A percentile compares a stretch with the other conserved stretches of the same genome.
Evolutionary conservation across 92 coral and sea anemone genomes (phyloP).

Genomic region (Paragorgia papillata): DNA sequence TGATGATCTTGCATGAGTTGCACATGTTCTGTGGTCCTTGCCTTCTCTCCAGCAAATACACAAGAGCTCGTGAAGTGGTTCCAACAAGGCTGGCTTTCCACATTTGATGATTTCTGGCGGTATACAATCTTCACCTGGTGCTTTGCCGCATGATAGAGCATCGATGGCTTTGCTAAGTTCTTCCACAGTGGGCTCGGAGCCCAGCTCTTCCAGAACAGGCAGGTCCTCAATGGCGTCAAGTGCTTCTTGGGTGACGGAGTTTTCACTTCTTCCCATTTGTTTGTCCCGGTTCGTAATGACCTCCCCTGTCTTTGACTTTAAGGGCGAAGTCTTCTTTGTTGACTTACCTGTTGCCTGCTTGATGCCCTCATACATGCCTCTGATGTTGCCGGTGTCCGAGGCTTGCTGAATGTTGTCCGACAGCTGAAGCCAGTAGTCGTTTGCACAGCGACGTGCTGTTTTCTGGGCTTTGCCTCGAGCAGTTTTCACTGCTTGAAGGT

Average conservation of each 20-base stretch:
- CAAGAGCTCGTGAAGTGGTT: conserved; percentile 16
- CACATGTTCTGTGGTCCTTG: conserved; percentile 10
- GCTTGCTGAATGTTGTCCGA: conserved; percentile 23
- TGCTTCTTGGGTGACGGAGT: not conserved
- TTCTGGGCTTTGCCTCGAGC: conserved; percentile 23
- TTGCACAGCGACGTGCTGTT: conserved; percentile 34
- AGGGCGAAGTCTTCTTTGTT: conserved; percentile 18
- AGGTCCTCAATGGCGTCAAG: conserved; percentile 18
- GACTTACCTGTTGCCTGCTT: conserved; percentile 28
- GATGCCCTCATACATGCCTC: conserved; percentile 45
- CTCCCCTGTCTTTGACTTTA: conserved; percentile 36
- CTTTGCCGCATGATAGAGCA: conserved; percentile 1
- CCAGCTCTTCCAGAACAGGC: conserved; percentile 21
- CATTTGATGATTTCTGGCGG: conserved; percentile 19
- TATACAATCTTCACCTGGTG: conserved; percentile 20
- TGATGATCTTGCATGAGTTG: not conserved
- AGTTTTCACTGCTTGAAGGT: conserved; percentile 19
- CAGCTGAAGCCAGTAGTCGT: conserved; percentile 45
- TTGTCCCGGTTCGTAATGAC: conserved; percentile 21
- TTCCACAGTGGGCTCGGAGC: conserved; percentile 21
- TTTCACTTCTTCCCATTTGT: conserved; percentile 24
- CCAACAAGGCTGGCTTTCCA: not conserved
- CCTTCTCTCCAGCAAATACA: conserved; percentile 8
- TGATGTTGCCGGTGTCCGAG: conserved; percentile 11
- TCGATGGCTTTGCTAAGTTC: conserved; percentile 23